These are phyloP conservation scores for Catalaphyllia jardinei DNA, from an alignment of 64 coral and sea anemone species.

Conservation along the genomic window DNA sequence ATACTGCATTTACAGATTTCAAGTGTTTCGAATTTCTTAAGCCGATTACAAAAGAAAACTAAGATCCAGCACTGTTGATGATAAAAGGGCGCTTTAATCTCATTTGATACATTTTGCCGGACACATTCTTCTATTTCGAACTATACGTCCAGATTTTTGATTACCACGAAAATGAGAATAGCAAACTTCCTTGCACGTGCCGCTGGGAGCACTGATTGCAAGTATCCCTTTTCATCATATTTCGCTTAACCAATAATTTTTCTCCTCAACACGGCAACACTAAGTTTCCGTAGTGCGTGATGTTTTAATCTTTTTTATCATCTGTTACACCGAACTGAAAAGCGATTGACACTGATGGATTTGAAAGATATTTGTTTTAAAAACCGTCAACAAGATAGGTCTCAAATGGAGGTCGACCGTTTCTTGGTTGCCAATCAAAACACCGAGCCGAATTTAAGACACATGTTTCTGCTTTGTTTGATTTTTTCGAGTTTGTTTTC, in stretches of 20 bases:
- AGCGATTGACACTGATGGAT: neutral
- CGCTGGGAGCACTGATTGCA: no score
- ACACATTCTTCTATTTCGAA: no score
- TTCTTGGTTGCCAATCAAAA: neutral
- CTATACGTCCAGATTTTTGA: no score
- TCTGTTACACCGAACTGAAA: neutral
- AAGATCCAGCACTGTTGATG: neutral
- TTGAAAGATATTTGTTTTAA: neutral
- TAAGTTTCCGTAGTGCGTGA: neutral
- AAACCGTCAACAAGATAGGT: neutral
- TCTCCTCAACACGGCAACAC: neutral
- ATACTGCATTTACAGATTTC: no score
- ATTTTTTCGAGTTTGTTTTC: neutral
- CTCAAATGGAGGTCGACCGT: neutral
- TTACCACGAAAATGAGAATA: no score
- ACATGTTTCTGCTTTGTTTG: neutral
- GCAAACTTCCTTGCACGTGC: no score
- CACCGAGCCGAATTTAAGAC: neutral
- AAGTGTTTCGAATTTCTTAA: no score
- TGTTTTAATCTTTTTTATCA: neutral
- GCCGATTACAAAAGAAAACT: neutral
- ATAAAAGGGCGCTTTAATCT: neutral
- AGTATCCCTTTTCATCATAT: neutral
- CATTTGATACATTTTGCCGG: neutral
- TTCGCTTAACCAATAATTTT: neutral